A percentile compares a stretch with the other conserved stretches of the same genome.
These are phyloP conservation scores for Girardinus metallicus DNA, from an alignment of 2,797 vertebrate species.

Conservation along the genomic window DNA sequence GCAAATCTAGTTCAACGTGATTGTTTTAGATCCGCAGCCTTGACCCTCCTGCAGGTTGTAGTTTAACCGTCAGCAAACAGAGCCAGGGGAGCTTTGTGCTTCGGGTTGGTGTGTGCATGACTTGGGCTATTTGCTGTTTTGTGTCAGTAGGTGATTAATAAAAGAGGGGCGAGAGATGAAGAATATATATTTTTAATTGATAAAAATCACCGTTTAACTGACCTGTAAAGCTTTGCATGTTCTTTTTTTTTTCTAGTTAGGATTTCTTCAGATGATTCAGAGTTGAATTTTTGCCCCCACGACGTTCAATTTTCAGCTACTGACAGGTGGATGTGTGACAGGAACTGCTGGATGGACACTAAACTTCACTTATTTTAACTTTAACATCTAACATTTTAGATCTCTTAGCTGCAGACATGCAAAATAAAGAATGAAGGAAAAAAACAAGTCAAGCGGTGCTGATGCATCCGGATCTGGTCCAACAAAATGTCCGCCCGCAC, in stretches of 20 bases:
- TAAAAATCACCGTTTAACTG: background rate
- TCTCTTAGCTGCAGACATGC: background rate
- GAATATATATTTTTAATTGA: background rate
- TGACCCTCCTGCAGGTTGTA: conserved; percentile 1
- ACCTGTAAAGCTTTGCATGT: background rate
- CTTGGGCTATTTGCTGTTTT: background rate
- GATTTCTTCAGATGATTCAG: background rate
- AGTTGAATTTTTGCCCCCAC: background rate
- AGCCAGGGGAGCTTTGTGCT: background rate
- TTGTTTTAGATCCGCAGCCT: background rate
- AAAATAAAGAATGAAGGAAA: background rate
- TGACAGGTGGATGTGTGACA: background rate
- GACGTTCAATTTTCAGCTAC: background rate
- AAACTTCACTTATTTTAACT: background rate
- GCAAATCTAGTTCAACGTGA: background rate
- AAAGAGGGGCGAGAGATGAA: background rate
- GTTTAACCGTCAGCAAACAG: background rate
- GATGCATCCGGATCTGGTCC: background rate
- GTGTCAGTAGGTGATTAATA: background rate
- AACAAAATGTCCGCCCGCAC: background rate
- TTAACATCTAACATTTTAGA: background rate
- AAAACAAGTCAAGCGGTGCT: background rate
- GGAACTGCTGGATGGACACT: background rate
- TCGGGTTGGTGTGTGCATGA: background rate
- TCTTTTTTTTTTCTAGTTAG: background rate